Base-by-base conservation (phyloP, 2,797 vertebrate species). In the Crenuchus spilurus region DNA sequence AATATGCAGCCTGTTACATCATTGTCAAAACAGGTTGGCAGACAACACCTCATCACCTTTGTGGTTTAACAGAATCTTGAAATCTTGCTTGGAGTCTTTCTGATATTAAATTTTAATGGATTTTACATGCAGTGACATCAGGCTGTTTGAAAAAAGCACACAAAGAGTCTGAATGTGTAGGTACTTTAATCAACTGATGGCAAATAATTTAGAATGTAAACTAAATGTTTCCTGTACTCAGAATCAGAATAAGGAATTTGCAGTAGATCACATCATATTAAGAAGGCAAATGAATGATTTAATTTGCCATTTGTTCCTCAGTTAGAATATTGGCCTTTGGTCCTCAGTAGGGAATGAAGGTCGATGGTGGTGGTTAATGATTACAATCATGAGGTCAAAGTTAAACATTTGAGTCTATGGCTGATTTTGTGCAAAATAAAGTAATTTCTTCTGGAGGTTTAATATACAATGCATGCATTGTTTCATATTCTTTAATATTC, bases 1-100 rank as follows among this genome's bases (percentile, higher is more conserved):
- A 57, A 33, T 33, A 33, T 54, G 51, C 51, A 30, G 28, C 54
- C 24, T 18, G 28, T 57, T 57, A 57, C 30, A 57, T 57, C 54
- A 57, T n/a, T 7, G 2, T 31, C 24, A 28, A 28, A 14, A 26
- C 24, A 52, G 24, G 22, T 13, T 54, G 22, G 6, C 13, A 52
- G 51, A 4, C 51, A 30, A 28, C 6, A 57, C 54, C 28, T 30
- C 52, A 16, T 31, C 14, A 30, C 52, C 16, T 33, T 9, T 18
- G 30, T 60, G 57, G 14, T 5, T 60, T 22, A 13, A 4, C 54
- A 33, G 16, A 8, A 35, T 10, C n/a, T 7, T 35, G 14, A 18
- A 13, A 35, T 24, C 2, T 39, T 37, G 55, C 31, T 14, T 1
- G 30, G 57, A 14, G 13, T 35, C 31, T 22, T 37, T 39, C 1